Conservation (phyloP, 1,140 invertebrate genomes). For the Drosophila lacteicornis region DNA sequence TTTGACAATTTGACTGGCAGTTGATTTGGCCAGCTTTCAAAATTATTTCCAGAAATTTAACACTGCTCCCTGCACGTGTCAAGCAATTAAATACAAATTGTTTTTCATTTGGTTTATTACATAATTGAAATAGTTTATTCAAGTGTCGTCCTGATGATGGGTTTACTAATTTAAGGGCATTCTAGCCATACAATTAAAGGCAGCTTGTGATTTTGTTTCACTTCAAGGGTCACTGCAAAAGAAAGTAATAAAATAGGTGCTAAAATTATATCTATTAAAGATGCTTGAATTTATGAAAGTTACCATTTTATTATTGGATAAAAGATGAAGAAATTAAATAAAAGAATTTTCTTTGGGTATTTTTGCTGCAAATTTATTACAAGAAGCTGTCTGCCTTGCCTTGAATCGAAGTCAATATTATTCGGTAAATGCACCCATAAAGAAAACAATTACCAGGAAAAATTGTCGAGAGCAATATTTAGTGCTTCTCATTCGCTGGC, state of each 20-base stretch:
- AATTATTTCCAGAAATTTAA: slow-evolving; percentile 41
- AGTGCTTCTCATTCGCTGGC: slow-evolving; percentile 27
- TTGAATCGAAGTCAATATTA: slow-evolving; percentile 4
- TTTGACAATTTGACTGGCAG: slow-evolving; percentile 55
- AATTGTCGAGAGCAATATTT: slow-evolving; percentile 30
- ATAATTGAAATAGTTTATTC: slow-evolving; percentile 31
- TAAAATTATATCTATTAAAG: neutral
- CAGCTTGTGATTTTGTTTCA: neutral
- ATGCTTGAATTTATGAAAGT: neutral
- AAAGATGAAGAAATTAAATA: neutral
- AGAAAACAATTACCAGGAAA: slow-evolving; percentile 36
- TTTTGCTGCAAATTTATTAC: neutral
- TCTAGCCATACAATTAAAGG: neutral
- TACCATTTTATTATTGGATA: too few relatives aligned
- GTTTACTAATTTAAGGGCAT: neutral
- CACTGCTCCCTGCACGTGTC: slow-evolving; percentile 22
- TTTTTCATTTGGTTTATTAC: slow-evolving; percentile 33
- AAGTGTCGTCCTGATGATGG: neutral
- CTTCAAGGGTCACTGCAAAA: too few relatives aligned
- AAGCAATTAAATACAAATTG: slow-evolving; percentile 46
- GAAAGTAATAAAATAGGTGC: too few relatives aligned
- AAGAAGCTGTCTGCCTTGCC: too few relatives aligned
- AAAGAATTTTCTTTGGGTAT: neutral
- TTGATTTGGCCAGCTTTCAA: slow-evolving; percentile 27
- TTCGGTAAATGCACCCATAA: slow-evolving; percentile 17